Evolutionary conservation across 2,797 vertebrate species (phyloP), one percentile per base, ranked within the genome.

Genomic region (Anolis apletophallus): DNA sequence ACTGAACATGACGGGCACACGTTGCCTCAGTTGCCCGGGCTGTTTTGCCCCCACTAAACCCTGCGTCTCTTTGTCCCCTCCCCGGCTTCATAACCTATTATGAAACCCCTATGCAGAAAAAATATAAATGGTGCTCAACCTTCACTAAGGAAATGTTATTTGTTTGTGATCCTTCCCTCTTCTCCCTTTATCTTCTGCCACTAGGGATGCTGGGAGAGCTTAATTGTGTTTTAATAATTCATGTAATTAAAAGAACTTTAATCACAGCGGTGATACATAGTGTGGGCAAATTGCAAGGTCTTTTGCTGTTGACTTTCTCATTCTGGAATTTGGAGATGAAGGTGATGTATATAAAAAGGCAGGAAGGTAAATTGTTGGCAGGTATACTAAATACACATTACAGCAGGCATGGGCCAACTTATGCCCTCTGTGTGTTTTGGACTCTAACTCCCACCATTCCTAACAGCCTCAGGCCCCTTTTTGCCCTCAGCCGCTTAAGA

Each of bases 161-260:
- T n/a, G 36, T 64, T 83, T 76, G 7, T 50, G n/a, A 76, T 10
- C 6, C 14, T 3, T 7, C 69, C 1, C 36, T 46, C 46, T 17
- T 16, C 9, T n/a, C 12, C 14, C 23, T 26, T 21, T 52, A 32
- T 68, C 23, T 86, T 11, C 46, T 81, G 46, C 34, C 57, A 32
- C 68, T 1, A 55, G 9, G 55, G 36, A 23, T 72, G 29, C 46
- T 55, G 16, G 71, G 36, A 17, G 71, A 14, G 17, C 40, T 11
- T 21, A 76, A 84, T 55, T n/a, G 34, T 46, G 16, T 46, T 79
- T 83, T 36, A 69, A 79, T 73, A 55, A 73, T 46, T 74, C 57
- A 75, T 21, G 13, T 26, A 71, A 78, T 29, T 61, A 36, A 79
- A 82, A 46, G 14, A 54, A 74, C 74, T 69, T 75, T 36, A 74